A percentile compares a stretch with the other conserved stretches of the same genome.
Conservation (phyloP, 92 coral and sea anemone genomes). For the Scolanthus callimorphus region DNA sequence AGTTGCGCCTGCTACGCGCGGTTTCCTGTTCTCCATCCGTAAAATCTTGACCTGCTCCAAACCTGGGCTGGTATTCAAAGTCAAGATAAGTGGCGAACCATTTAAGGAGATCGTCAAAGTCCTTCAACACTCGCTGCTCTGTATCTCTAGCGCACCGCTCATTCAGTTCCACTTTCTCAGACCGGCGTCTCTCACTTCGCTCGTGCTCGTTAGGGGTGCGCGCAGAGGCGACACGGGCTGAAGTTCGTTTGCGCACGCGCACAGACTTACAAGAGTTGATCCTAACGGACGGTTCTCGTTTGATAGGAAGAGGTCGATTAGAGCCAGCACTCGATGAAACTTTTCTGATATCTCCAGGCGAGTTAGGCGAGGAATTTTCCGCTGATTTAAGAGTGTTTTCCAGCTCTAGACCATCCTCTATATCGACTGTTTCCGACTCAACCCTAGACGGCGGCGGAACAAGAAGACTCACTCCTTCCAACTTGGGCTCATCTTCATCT, state of each 20-base stretch:
- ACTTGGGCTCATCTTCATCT: too few relatives aligned
- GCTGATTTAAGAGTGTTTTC: too few relatives aligned
- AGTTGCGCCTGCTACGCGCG: conserved; percentile 5
- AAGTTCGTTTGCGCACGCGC: background rate
- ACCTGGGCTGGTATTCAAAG: conserved; percentile 43
- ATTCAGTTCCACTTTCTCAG: too few relatives aligned
- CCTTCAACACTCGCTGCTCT: conserved; percentile 47
- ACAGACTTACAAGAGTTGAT: background rate
- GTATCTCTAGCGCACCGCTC: background rate
- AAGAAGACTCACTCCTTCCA: too few relatives aligned
- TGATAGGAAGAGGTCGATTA: too few relatives aligned
- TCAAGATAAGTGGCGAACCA: conserved; percentile 46
- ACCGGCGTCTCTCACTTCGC: too few relatives aligned
- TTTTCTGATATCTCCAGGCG: too few relatives aligned
- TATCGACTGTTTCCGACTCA: too few relatives aligned
- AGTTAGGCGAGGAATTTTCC: too few relatives aligned
- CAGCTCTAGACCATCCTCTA: too few relatives aligned
- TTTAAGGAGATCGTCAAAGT: conserved; percentile 66
- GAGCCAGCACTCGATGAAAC: too few relatives aligned
- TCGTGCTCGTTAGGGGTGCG: background rate
- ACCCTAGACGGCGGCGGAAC: too few relatives aligned
- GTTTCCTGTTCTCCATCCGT: conserved; percentile 6
- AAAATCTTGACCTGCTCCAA: conserved; percentile 2
- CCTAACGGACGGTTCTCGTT: background rate
- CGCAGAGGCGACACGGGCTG: background rate